Evolutionary conservation across 2,888 invertebrate species (phyloP), one percentile per base, ranked within the genome.

Genomic region (Acrocyrtus sp.): DNA sequence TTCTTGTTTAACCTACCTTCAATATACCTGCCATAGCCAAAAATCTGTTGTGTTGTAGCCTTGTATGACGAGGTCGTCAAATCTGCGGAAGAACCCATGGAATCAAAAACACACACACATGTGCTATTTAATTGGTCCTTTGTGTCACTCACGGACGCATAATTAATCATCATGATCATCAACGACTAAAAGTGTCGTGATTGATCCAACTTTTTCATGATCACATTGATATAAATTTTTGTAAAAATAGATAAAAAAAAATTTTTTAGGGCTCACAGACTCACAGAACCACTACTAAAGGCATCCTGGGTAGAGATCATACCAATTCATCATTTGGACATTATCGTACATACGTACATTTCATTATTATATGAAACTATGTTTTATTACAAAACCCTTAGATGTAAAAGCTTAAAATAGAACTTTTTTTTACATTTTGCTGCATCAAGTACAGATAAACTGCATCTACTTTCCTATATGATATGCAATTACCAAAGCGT

Each of bases 21-120:
- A 61, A 75, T 77, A 73, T 77, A 75, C 57, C 74, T 68, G 72
- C 77, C 77, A 62, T 77, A 77, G 77, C 77, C 77, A 72, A 77
- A 77, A 69, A 77, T 77, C 65, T 74, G 74, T 77, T 74, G 74
- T 74, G 77, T 77, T 72, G 77, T 75, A 50, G 77, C 74, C 77
- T 77, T 77, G 74, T 75, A 77, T 51, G 74, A 53, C 63, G 77
- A 68, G 58, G 74, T 74, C 74, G 74, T 70, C 70, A 72, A 56
- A 73, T 76, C 76, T 76, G 76, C 57, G 65, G 56, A 61, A 45
- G 68, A 69, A 69, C 69, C 69, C 69, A 69, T 69, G 69, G 69
- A 74, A 69, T 63, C 57, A 67, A 70, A 70, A 74, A 70, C 61
- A 70, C 51, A 66, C 19, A 56, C 63, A 65, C 72, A 72, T 72